A percentile compares a stretch with the other conserved stretches of the same genome.
Evolutionary conservation across 2,888 invertebrate species (phyloP).

Genomic region (Pantelozetes paolii): DNA sequence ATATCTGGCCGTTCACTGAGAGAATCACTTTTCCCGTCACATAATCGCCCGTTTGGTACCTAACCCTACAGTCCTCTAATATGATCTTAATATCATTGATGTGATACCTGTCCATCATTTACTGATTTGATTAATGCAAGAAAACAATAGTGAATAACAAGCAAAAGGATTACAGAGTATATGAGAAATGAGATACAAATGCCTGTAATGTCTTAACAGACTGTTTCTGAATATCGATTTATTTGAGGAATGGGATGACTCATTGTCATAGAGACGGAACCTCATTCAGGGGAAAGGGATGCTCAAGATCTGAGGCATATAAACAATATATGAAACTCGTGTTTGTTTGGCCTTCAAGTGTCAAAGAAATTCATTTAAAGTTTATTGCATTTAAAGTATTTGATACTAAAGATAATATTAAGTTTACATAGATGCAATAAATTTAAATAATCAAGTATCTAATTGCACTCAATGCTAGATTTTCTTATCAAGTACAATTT

Average conservation of each 20-base stretch:
- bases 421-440: no score
- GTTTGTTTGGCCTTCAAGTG: no score
- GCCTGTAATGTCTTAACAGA: not conserved
- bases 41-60: conserved; percentile 26
- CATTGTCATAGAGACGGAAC: not conserved
- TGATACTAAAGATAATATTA: no score
- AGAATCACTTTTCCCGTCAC: conserved; percentile 14
- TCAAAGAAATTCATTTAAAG: no score
- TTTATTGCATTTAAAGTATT: no score
- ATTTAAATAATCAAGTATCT: no score
- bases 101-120: not conserved
- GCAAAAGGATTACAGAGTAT: not conserved
- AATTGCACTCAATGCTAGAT: no score
- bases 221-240: not conserved
- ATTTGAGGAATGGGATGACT: not conserved
- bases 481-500: no score
- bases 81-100: conserved; percentile 31
- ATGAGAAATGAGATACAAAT: no score
- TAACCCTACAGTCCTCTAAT: conserved; percentile 7
- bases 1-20: conserved; percentile 3
- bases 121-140: not conserved
- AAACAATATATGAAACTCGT: no score
- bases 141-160: not conserved
- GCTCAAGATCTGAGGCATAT: no score
- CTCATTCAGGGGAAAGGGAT: not conserved